phyloP scores from a whole-genome alignment of 92 coral and sea anemone species.

The Umimayanthus chanpuru region DNA sequence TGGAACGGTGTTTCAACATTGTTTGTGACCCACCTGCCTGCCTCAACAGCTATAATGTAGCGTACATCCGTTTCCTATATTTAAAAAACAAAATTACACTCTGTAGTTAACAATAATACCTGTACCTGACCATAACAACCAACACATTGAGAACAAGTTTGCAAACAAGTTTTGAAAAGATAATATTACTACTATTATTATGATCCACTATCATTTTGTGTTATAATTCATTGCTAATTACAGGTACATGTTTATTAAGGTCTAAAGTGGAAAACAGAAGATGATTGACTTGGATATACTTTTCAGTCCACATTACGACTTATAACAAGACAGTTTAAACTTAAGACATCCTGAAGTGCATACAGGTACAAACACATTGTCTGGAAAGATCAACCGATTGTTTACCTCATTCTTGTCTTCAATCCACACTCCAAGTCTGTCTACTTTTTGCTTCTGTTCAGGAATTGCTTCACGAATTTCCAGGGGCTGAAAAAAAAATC shows the following conservation, averaged over 20 bases:
- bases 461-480: conserved; percentile 80
- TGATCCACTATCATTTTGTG: background rate
- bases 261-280: too few species aligned
- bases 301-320: too few species aligned
- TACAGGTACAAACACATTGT: background rate
- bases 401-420: conserved; percentile 49
- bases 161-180: background rate
- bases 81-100: too few species aligned
- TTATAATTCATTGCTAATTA: background rate
- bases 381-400: background rate
- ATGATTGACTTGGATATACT: too few species aligned
- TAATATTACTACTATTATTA: too few species aligned
- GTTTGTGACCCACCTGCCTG: conserved; percentile 58
- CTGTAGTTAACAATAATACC: background rate
- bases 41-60: conserved; percentile 64
- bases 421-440: conserved; percentile 70
- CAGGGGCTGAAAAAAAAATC: conserved; percentile 59
- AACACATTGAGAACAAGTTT: too few species aligned
- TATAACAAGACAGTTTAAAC: too few species aligned
- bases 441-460: conserved; percentile 60
- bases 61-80: conserved; percentile 26
- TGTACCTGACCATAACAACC: too few species aligned
- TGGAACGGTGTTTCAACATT: background rate
- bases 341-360: too few species aligned
- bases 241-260: background rate